Evolutionary conservation across 2,113 vertebrate species (phyloP), one percentile per base, ranked within the genome.

Genomic region (Brienomyrus brachyistius): DNA sequence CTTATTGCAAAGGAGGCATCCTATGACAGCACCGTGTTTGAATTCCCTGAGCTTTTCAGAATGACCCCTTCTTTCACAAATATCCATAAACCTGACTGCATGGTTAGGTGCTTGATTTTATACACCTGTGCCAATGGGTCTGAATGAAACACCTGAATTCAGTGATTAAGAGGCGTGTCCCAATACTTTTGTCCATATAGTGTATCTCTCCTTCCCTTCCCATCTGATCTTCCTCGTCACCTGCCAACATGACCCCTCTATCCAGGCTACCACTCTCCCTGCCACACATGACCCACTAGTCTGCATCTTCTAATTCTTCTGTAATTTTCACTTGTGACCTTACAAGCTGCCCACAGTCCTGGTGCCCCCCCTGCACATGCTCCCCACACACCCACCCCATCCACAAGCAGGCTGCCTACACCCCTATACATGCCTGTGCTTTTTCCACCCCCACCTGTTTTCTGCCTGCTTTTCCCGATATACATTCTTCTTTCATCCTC

Each of bases 301-400:
- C 89, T 91, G 90, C 87, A 80, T 91, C 87, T 87, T 88, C 85
- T 88, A 23, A 86, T 87, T 91, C 87, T 89, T 89, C 88, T 59
- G 82, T 87, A 47, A 86, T 43, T 47, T 84, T 84, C 92, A 89
- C 91, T 90, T 66, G 86, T 92, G 92, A 89, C 90, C 90, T 90
- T 90, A 21, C 92, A 85, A 62, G 74, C 47, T 52, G 89, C 83
- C 56, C 70, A 86, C 89, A 86, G 77, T 31, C 6, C 27, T 19
- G 45, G 83, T 50, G 10, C 11, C 23, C 47, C 47, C 43, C 5
- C 45, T 52, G 90, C 89, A 82, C 88, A 91, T 90, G 43, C 13
- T 92, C 1, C 88, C 89, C 82, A 1, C 0, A 31, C 40, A 40
- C 88, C 10, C 4, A 21, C 54, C 54, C 21, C 54, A 21, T 19